phyloP scores from a whole-genome alignment of 2,797 vertebrate genomes.

The Darevskia nairensis region DNA sequence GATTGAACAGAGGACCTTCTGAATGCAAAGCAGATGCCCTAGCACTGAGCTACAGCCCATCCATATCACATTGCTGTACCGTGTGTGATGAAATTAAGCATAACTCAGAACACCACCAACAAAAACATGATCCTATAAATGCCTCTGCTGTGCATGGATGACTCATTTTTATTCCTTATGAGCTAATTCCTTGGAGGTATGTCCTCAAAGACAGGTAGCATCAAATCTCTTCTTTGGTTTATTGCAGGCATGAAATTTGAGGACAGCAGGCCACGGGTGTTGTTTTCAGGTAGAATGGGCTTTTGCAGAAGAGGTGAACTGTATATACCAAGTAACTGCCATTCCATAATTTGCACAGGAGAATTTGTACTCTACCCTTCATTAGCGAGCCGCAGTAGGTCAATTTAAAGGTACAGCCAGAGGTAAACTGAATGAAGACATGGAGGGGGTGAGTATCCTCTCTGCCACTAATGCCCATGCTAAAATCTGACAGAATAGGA shows the following conservation, averaged over 20 bases:
- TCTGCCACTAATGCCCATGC: background rate
- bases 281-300: background rate
- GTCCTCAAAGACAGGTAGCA: constrained; percentile 33
- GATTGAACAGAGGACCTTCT: no score
- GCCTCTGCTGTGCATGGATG: constrained; percentile 40
- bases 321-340: background rate
- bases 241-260: background rate
- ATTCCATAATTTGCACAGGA: fast-evolving
- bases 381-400: background rate
- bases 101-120: constrained; percentile 53
- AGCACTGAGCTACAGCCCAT: constrained; percentile 3
- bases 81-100: constrained; percentile 63
- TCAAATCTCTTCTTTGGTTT: constrained; percentile 27
- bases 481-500: fast-evolving
- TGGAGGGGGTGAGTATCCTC: no score
- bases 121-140: constrained; percentile 62
- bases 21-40: no score
- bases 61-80: constrained; percentile 49
- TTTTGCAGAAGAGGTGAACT: background rate
- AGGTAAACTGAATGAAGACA: background rate
- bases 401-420: background rate
- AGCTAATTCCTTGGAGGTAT: constrained; percentile 62
- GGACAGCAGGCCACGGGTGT: background rate
- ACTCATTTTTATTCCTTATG: constrained; percentile 50
- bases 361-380: background rate